phyloP scores from a whole-genome alignment of 2,888 invertebrate genomes.

The Parnassius mnemosyne region DNA sequence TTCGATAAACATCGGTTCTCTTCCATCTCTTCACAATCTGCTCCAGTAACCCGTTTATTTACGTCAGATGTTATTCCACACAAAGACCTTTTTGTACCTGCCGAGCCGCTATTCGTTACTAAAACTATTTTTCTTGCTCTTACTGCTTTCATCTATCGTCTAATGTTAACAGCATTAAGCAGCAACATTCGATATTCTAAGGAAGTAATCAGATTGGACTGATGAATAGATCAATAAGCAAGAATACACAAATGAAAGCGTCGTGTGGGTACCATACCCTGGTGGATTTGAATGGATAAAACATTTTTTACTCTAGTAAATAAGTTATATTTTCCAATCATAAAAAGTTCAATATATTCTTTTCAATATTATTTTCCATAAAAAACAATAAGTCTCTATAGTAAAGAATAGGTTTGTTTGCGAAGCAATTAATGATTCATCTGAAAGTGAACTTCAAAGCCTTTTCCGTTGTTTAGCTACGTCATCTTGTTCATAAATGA shows the following conservation, averaged over 20 bases:
- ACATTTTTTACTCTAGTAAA: no score
- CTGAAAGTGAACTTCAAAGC: constrained; percentile 34
- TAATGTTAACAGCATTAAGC: background rate
- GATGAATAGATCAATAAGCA: background rate
- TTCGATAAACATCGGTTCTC: constrained; percentile 63
- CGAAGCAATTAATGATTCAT: constrained; percentile 26
- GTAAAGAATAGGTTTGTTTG: no score
- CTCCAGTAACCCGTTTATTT: constrained; percentile 63
- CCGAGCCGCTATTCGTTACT: constrained; percentile 40
- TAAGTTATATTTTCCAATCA: no score
- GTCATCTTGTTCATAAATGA: no score
- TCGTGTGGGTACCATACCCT: no score
- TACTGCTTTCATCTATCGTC: constrained; percentile 7
- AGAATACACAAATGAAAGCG: background rate
- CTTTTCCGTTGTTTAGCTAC: no score
- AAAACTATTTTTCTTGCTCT: constrained; percentile 35
- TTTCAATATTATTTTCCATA: no score
- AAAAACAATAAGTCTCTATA: no score
- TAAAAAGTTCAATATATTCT: no score
- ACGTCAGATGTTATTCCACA: constrained; percentile 50
- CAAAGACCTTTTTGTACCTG: constrained; percentile 53
- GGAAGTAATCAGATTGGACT: background rate
- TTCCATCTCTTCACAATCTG: constrained; percentile 51
- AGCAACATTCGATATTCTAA: constrained; percentile 5
- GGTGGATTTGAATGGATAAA: no score